A percentile compares a stretch with the other conserved stretches of the same genome.
These are phyloP conservation scores for Oryzias dopingdopingensis DNA, from an alignment of 2,797 vertebrate genomes.

Conservation along the genomic window DNA sequence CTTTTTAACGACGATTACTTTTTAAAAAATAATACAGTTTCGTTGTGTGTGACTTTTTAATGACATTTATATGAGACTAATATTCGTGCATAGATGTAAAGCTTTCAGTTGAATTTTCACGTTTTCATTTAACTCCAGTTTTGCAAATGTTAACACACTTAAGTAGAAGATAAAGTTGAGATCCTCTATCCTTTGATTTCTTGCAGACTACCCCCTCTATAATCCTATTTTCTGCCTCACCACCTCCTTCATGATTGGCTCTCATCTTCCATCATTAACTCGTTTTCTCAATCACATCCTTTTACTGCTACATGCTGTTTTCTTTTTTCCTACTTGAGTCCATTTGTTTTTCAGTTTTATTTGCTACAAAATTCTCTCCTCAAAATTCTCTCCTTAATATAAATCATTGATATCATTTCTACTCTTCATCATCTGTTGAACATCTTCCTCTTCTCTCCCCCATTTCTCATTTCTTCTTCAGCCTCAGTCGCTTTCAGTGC, in stretches of 20 bases:
- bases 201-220: background rate
- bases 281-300: background rate
- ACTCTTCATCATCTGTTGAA: too few relatives aligned
- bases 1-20: too few relatives aligned
- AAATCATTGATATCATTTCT: too few relatives aligned
- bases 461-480: background rate
- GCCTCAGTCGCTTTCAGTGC: background rate
- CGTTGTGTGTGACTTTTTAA: too few relatives aligned
- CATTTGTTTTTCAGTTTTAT: background rate
- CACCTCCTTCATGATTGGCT: too few relatives aligned
- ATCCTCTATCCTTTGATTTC: slow-evolving; percentile 1
- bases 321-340: background rate
- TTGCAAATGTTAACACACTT: background rate
- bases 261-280: background rate
- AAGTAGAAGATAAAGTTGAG: too few relatives aligned
- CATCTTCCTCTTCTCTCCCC: too few relatives aligned
- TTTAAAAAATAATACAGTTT: too few relatives aligned
- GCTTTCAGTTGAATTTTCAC: too few relatives aligned
- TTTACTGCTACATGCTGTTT: background rate
- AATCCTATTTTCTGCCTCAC: background rate
- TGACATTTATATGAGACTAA: too few relatives aligned
- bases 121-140: background rate
- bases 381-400: background rate
- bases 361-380: background rate
- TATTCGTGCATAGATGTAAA: too few relatives aligned